A percentile compares a stretch with the other conserved stretches of the same genome.
phyloP scores from a whole-genome alignment of 2,888 invertebrate genomes.

The Nymphalis c-album region DNA sequence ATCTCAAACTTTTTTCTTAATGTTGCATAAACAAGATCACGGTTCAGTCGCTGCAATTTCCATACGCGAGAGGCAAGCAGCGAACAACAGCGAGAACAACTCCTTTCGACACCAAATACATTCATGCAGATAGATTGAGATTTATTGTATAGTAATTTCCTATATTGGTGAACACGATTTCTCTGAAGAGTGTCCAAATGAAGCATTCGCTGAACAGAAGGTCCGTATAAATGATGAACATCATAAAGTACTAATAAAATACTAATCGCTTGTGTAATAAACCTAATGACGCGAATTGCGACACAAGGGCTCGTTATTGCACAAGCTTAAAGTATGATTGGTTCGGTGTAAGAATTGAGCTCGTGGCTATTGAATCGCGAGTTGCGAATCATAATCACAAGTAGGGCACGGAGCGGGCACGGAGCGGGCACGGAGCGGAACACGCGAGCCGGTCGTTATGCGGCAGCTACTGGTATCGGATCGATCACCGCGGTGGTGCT shows the following conservation, averaged over 20 bases:
- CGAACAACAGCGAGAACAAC: too few relatives aligned
- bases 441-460: constrained; percentile 37
- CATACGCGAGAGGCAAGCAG: constrained; percentile 9
- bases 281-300: too few relatives aligned
- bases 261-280: too few relatives aligned
- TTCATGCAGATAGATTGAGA: constrained; percentile 11
- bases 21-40: constrained; percentile 17
- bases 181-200: not conserved
- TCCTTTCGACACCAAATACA: constrained; percentile 11
- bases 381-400: constrained; percentile 21
- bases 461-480: constrained; percentile 30
- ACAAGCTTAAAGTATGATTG: not conserved
- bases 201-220: not conserved
- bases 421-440: constrained; percentile 28
- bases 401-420: constrained; percentile 30
- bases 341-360: not conserved
- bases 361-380: constrained; percentile 9
- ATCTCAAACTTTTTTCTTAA: not conserved
- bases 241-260: too few relatives aligned
- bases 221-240: too few relatives aligned
- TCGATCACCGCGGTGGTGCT: constrained; percentile 26
- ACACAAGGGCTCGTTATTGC: not conserved
- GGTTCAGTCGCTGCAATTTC: constrained; percentile 13
- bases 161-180: not conserved
- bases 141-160: constrained; percentile 4